Percentiles rank a stretch among this genome's conserved stretches.
Conservation (phyloP, 1,140 invertebrate species). For the Macrosteles quadrilineatus region DNA sequence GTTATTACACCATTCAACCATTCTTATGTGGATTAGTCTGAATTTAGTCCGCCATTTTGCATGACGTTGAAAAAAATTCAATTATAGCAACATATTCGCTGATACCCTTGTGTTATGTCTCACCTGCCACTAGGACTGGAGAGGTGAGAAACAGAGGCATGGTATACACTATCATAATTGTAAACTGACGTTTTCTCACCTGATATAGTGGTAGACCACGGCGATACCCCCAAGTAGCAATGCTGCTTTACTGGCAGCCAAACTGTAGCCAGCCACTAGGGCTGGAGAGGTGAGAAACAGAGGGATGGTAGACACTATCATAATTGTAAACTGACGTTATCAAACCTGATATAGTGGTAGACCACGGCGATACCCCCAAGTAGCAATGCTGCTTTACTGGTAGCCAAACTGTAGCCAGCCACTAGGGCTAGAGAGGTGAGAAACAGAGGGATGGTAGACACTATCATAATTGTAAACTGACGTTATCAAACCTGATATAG, state of each 20-base stretch:
- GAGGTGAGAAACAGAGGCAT: too few relatives aligned
- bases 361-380: not conserved
- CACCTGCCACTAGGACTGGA: too few relatives aligned
- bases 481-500: not conserved
- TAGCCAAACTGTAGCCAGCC: not conserved
- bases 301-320: not conserved
- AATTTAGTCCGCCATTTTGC: too few relatives aligned
- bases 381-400: not conserved
- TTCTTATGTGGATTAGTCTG: too few relatives aligned
- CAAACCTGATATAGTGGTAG: not conserved
- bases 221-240: not conserved
- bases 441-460: not conserved
- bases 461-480: too few relatives aligned
- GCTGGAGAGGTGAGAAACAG: not conserved
- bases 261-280: not conserved
- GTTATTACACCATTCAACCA: too few relatives aligned
- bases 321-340: too few relatives aligned
- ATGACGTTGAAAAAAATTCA: too few relatives aligned
- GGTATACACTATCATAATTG: too few relatives aligned
- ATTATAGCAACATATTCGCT: too few relatives aligned
- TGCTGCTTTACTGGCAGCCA: not conserved
- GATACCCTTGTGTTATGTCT: too few relatives aligned
- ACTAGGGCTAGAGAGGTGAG: not conserved
- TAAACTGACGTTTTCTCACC: too few relatives aligned
- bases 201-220: conserved; percentile 7